Conservation (phyloP, 2,113 vertebrate genomes). For the Bubo blakistoni region DNA sequence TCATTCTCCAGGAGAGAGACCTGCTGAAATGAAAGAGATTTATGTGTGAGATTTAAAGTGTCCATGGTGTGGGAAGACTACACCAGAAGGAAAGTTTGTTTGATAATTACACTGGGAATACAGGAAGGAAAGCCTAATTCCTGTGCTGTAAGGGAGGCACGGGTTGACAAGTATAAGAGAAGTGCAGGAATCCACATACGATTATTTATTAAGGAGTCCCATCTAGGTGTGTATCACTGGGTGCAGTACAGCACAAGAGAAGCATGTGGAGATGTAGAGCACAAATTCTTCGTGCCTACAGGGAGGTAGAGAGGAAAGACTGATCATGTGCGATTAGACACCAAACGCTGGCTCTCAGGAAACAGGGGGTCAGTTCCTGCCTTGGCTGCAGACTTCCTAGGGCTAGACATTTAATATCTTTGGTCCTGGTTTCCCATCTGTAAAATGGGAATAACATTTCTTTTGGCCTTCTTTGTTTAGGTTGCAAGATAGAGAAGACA, state of each 20-base stretch:
- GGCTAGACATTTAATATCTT: constrained; percentile 37
- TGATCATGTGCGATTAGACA: constrained; percentile 51
- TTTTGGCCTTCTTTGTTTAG: constrained; percentile 20
- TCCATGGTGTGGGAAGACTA: constrained; percentile 7
- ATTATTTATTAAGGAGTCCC: constrained; percentile 35
- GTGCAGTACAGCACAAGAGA: background rate
- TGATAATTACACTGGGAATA: constrained; percentile 39
- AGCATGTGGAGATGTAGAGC: constrained; percentile 35
- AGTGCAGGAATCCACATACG: background rate
- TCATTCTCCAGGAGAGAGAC: constrained; percentile 16
- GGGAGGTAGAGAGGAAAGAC: constrained; percentile 60
- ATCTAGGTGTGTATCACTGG: constrained; percentile 1
- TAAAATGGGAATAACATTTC: constrained; percentile 32
- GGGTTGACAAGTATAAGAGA: constrained; percentile 32
- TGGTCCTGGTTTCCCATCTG: constrained; percentile 15
- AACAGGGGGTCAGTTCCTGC: constrained; percentile 42
- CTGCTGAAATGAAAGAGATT: constrained; percentile 37
- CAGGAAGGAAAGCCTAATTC: constrained; percentile 25
- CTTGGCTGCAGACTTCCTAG: constrained; percentile 25
- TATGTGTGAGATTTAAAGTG: constrained; percentile 44
- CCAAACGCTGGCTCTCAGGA: background rate
- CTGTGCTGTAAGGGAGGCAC: background rate
- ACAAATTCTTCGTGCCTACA: constrained; percentile 38
- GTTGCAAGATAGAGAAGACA: background rate
- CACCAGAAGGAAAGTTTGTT: constrained; percentile 15